A percentile compares a stretch with the other conserved stretches of the same genome.
Evolutionary conservation across 1,140 invertebrate genomes (phyloP).

Genomic region (Goniozus legneri): DNA sequence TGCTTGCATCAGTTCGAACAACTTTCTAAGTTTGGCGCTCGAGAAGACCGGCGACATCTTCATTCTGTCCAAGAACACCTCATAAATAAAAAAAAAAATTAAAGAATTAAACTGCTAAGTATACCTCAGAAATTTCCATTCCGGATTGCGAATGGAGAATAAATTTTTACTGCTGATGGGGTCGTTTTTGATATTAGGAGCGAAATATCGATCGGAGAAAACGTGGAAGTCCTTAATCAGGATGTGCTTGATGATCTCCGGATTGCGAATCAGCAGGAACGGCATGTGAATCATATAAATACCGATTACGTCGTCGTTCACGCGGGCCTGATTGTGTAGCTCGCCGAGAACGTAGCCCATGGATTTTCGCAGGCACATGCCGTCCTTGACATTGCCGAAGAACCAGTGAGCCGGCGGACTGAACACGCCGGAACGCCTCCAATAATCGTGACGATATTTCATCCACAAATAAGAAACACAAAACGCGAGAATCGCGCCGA

Average conservation of each 20-base stretch:
- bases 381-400: slow-evolving; percentile 38
- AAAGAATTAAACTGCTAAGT: slow-evolving; percentile 52
- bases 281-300: slow-evolving; percentile 41
- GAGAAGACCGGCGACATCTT: slow-evolving; percentile 41
- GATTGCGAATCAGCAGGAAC: slow-evolving; percentile 30
- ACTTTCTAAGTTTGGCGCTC: slow-evolving; percentile 49
- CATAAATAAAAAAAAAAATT: background rate
- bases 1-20: slow-evolving; percentile 50
- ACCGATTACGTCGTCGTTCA: slow-evolving; percentile 25
- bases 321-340: slow-evolving; percentile 21
- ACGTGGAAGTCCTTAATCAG: slow-evolving; percentile 55
- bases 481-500: too few species aligned
- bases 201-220: slow-evolving; percentile 50
- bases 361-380: slow-evolving; percentile 21
- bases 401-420: slow-evolving; percentile 27
- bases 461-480: slow-evolving; percentile 21
- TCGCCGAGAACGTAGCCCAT: slow-evolving; percentile 45
- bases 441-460: slow-evolving; percentile 33
- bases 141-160: slow-evolving; percentile 39
- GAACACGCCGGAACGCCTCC: slow-evolving; percentile 33
- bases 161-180: slow-evolving; percentile 37
- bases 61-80: background rate
- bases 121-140: slow-evolving; percentile 49
- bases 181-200: slow-evolving; percentile 31
- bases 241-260: slow-evolving; percentile 41